Percentiles rank a stretch among this genome's conserved stretches.
phyloP scores from a whole-genome alignment of 2,888 invertebrate genomes.

The Physocephala rufipes region DNA sequence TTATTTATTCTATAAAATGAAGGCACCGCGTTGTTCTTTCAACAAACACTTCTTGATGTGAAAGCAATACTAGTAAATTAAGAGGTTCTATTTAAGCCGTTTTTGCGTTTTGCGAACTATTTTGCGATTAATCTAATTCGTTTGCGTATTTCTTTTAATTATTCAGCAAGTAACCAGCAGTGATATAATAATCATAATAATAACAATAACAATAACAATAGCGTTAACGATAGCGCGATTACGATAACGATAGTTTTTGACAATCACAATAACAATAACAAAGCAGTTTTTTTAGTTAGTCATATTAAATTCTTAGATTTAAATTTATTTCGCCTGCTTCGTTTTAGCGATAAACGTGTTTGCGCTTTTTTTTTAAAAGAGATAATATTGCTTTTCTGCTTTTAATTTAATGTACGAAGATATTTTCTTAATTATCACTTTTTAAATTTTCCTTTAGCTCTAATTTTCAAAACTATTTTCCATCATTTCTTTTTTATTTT shows the following conservation, averaged over 20 bases:
- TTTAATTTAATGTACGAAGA: background rate
- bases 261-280: too few relatives aligned
- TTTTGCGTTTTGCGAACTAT: background rate
- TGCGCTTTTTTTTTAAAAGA: background rate
- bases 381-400: conserved; percentile 1
- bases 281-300: too few relatives aligned
- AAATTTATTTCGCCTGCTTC: background rate
- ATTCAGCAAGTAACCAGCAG: conserved; percentile 15
- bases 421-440: background rate
- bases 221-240: background rate
- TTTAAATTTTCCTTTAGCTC: too few relatives aligned
- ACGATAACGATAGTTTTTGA: background rate
- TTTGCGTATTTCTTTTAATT: background rate
- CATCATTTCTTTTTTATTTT: conserved; percentile 1
- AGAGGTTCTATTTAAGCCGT: background rate
- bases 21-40: conserved; percentile 63
- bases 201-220: background rate
- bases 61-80: background rate
- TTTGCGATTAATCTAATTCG: background rate
- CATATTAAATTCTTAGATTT: background rate
- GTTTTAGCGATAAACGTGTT: background rate
- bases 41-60: conserved; percentile 51
- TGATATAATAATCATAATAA: background rate
- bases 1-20: conserved; percentile 57
- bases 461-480: background rate